Evolutionary conservation across 2,113 vertebrate genomes (phyloP).

Genomic region (Aythya baeri): DNA sequence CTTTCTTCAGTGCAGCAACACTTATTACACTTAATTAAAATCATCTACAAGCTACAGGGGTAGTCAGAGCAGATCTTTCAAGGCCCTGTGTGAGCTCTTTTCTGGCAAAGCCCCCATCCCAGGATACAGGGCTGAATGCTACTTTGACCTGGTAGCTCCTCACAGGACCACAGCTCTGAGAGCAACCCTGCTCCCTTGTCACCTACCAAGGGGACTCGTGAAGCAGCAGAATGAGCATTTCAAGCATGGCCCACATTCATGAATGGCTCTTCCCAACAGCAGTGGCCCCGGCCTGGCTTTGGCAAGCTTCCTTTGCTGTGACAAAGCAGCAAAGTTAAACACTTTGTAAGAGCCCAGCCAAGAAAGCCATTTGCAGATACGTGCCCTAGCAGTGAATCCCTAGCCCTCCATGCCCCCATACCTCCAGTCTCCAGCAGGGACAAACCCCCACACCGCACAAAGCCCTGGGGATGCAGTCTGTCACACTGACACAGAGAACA

Average conservation of each 20-base stretch:
- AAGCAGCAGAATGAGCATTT: accelerated
- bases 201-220: accelerated
- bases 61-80: background rate
- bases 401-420: background rate
- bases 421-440: background rate
- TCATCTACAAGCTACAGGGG: background rate
- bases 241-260: accelerated
- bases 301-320: too few species aligned
- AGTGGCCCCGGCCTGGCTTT: too few species aligned
- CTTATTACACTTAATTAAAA: background rate
- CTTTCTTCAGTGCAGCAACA: background rate
- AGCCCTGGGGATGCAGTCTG: background rate
- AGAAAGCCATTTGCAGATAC: too few species aligned
- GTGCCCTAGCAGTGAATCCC: background rate
- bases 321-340: background rate
- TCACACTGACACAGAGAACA: accelerated
- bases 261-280: accelerated
- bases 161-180: too few species aligned
- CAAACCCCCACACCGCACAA: background rate
- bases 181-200: background rate
- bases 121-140: background rate
- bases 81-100: background rate
- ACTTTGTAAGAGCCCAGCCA: accelerated
- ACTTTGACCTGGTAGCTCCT: background rate
- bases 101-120: background rate